phyloP scores from a whole-genome alignment of 1,140 invertebrate species.

The Tetragonula clypearis region DNA sequence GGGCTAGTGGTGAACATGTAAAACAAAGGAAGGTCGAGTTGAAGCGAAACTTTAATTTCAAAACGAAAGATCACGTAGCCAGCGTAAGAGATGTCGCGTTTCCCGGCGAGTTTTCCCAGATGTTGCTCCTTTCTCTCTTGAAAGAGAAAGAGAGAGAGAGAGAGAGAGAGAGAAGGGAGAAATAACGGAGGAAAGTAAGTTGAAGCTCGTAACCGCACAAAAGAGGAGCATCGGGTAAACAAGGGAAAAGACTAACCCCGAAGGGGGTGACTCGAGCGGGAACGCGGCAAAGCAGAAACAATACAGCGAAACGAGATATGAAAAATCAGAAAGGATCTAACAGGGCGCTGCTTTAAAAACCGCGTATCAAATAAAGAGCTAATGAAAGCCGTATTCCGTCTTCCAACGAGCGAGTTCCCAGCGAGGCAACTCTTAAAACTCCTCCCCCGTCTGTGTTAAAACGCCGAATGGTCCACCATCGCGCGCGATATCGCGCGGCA shows the following conservation, averaged over 20 bases:
- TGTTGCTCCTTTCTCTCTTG: neutral
- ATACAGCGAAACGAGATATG: conserved; percentile 20
- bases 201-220: conserved; percentile 33
- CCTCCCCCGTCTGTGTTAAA: neutral
- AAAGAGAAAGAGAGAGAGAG: too few relatives aligned
- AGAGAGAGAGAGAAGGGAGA: too few relatives aligned
- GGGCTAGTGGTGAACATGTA: conserved; percentile 1
- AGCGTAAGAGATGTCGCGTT: conserved; percentile 8
- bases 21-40: conserved; percentile 7
- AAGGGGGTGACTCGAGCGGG: neutral
- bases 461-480: too few relatives aligned
- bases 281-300: conserved; percentile 6
- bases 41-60: conserved; percentile 40
- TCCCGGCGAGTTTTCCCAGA: conserved; percentile 1
- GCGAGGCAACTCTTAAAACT: neutral
- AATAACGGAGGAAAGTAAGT: conserved; percentile 42
- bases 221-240: conserved; percentile 28
- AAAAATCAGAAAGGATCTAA: conserved; percentile 14
- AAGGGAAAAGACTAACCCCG: conserved; percentile 14
- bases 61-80: conserved; percentile 20
- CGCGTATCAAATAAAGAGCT: neutral
- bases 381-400: neutral
- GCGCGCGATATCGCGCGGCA: too few relatives aligned
- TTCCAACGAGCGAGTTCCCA: neutral
- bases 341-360: neutral